Conservation (phyloP, 2,888 invertebrate species). For the Nemotelus nigrinus region DNA sequence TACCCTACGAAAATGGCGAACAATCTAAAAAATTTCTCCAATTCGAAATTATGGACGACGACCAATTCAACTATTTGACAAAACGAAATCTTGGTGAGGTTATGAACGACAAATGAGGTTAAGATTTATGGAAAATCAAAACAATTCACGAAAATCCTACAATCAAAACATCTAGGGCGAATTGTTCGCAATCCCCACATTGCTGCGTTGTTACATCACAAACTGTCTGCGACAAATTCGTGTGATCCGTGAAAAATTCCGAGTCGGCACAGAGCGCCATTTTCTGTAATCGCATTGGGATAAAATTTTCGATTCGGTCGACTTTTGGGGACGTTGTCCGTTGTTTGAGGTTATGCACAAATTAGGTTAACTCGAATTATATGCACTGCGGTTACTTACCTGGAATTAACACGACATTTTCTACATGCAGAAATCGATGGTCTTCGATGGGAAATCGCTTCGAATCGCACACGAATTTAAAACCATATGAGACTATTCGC, state of each 20-base stretch:
- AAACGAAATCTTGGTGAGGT: constrained; percentile 46
- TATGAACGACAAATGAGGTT: constrained; percentile 50
- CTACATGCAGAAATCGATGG: constrained; percentile 26
- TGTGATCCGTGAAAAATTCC: constrained; percentile 1
- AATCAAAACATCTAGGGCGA: not conserved
- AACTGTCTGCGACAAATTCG: not conserved
- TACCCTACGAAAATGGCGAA: constrained; percentile 37
- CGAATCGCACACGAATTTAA: constrained; percentile 26
- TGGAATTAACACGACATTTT: constrained; percentile 35
- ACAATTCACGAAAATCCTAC: constrained; percentile 6
- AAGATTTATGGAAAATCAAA: constrained; percentile 45
- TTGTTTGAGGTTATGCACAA: constrained; percentile 51
- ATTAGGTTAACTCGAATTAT: constrained; percentile 47
- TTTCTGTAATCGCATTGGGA: constrained; percentile 10
- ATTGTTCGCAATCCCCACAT: not conserved
- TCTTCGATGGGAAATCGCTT: not conserved
- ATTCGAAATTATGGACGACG: constrained; percentile 24
- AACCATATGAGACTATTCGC: constrained; percentile 43
- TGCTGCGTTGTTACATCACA: constrained; percentile 45
- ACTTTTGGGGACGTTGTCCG: constrained; percentile 1
- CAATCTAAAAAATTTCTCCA: constrained; percentile 13
- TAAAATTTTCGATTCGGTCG: not conserved
- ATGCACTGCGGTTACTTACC: constrained; percentile 41
- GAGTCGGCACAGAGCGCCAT: constrained; percentile 10
- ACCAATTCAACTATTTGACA: not conserved